Percentiles rank a stretch among this genome's conserved stretches.
Evolutionary conservation across 1,140 invertebrate species (phyloP).

Genomic region (Lordiphosa mommai): DNA sequence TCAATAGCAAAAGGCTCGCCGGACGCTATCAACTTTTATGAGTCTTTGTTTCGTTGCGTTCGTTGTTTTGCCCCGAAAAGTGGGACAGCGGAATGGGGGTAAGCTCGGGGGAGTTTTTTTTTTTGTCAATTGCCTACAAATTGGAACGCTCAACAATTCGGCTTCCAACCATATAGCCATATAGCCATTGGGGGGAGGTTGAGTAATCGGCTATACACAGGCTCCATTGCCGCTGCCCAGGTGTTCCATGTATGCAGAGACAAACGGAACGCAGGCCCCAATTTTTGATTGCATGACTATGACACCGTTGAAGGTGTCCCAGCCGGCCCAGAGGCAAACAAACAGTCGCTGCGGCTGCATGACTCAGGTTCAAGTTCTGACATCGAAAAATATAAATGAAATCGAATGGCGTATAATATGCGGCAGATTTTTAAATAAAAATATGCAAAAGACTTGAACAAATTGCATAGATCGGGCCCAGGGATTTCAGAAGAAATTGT

Average conservation of each 20-base stretch:
- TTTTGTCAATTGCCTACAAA: constrained; percentile 56
- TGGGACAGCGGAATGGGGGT: background rate
- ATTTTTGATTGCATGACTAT: constrained; percentile 61
- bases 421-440: background rate
- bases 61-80: constrained; percentile 11
- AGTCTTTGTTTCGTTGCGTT: constrained; percentile 56
- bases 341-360: constrained; percentile 36
- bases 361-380: constrained; percentile 77
- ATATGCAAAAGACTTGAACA: no score
- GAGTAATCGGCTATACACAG: constrained; percentile 59
- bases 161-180: constrained; percentile 19
- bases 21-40: constrained; percentile 72
- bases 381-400: constrained; percentile 35
- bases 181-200: constrained; percentile 42
- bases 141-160: constrained; percentile 38
- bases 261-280: constrained; percentile 47
- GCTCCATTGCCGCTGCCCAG: constrained; percentile 66
- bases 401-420: constrained; percentile 26
- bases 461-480: no score
- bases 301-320: constrained; percentile 73
- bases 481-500: no score
- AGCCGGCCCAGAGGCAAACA: constrained; percentile 22
- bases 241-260: constrained; percentile 53
- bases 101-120: constrained; percentile 7
- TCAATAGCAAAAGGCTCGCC: constrained; percentile 37